Conservation (phyloP, 2,888 invertebrate species). For the Trilocha varians region DNA sequence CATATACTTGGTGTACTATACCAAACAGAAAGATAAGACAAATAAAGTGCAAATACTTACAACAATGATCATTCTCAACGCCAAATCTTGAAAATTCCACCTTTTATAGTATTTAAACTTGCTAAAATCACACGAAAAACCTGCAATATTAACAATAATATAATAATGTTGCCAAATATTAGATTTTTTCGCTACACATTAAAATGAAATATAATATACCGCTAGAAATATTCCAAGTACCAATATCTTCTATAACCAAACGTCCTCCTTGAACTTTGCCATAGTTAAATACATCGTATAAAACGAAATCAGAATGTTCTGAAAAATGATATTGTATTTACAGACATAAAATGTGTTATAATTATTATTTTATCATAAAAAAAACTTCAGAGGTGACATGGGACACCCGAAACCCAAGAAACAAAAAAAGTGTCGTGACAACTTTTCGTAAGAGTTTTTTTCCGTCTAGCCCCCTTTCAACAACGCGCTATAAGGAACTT, state of each 20-base stretch:
- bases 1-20: too few relatives aligned
- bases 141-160: constrained; percentile 5
- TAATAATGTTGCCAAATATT: not conserved
- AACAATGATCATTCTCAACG: constrained; percentile 34
- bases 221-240: constrained; percentile 21
- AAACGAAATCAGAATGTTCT: constrained; percentile 16
- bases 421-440: too few relatives aligned
- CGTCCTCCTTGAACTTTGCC: constrained; percentile 41
- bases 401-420: too few relatives aligned
- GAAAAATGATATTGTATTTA: too few relatives aligned
- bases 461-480: too few relatives aligned
- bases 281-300: constrained; percentile 40
- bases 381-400: too few relatives aligned
- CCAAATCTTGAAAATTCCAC: constrained; percentile 37
- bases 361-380: too few relatives aligned
- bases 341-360: too few relatives aligned
- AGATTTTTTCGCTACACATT: not conserved
- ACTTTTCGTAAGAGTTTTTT: too few relatives aligned
- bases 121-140: constrained; percentile 21
- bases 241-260: constrained; percentile 22
- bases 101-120: constrained; percentile 37
- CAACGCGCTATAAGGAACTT: too few relatives aligned
- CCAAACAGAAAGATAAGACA: not conserved
- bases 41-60: constrained; percentile 23
- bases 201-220: constrained; percentile 11